Base-by-base conservation (phyloP, 2,888 invertebrate species). In the Standfussiana lucernea region DNA sequence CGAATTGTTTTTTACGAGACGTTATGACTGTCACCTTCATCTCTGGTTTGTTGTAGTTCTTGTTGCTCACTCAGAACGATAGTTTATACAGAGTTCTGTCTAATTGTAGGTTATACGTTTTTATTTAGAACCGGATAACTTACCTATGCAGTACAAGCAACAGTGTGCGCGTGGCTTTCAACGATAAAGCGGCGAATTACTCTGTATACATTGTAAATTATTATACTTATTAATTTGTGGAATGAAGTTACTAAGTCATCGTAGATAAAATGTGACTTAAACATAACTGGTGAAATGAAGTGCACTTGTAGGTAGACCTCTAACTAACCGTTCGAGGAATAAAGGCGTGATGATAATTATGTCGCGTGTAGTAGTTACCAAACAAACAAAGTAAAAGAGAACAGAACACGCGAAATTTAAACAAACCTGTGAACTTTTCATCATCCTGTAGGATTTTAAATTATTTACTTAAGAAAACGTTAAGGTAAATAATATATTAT, bases 121-220 rank as follows among this genome's bases (percentile, higher is more conserved):
- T 90, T 91, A 65, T 92, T 92, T 89, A 92, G 93, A 92, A 90
- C 80, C 79, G 82, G 86, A 82, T 86, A 89, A 89, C 10, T 10
- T 40, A 40, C 82, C 15, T 28, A 24, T 45, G 21, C 67, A 53
- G n/a, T 89, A 91, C 89, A 89, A 92, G 92, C 91, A 92, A 90
- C 91, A 91, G 89, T 91, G 88, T 88, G 90, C 85, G 90, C 90
- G 89, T 91, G 90, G 91, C 89, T 92, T 91, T 89, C 89, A 87
- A 84, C 88, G 90, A 90, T 93, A 92, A 93, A 92, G 62, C 50
- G 13, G 45, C 35, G 47, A 59, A 77, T 64, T 67, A 79, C 62
- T 59, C 56, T 61, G 53, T 53, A 65, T 42, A 74, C 28, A 59
- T 61, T 62, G 62, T 81, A 75, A 77, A 66, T 42, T 15, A 42